Base-by-base conservation (phyloP, 2,797 vertebrate genomes). In the Chrosomus eos region DNA sequence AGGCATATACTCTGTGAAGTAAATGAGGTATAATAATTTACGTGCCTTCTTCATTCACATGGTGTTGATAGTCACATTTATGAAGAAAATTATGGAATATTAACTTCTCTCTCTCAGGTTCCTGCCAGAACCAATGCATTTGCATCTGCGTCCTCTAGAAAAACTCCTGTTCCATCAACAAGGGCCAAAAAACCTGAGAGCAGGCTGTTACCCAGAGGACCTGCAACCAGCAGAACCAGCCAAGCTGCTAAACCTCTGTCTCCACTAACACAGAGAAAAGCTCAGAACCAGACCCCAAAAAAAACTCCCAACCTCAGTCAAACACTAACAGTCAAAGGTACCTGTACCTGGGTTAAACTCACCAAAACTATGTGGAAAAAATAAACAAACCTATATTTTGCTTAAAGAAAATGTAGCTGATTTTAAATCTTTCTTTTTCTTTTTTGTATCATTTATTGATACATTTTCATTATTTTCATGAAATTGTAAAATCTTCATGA, bases 121-220 rank as follows among this genome's bases (percentile, higher is more conserved):
- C 83, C 66, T 64, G 2, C 16, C 76, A 89, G 87, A 51, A 82
- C 89, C 45, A 80, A 43, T 62, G 1, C 62, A 36, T 82, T 71
- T 73, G 67, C 51, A 67, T 66, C 79, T 21, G 74, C 82, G 10
- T 80, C 85, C 19, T 26, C 36, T 68, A 92, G 77, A 86, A 94
- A 85, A 81, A 68, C 89, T 48, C 23, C 85, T 26, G 40, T 76
- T 7, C 70, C 89, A 68, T 76, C 86, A 13, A 40, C 0, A 1
- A 90, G 88, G 87, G 89, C 87, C 58, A 85, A 85, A 62, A 85
- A 45, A 5, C 23, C 76, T 36, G 87, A 85, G 45, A 45, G 13
- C 80, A 89, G 51, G 66, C 81, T 5, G 14, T 43, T 87, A 21
- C 64, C 88, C 3, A 73, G 60, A 68, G 78, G 72, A 18, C 78